A percentile compares a stretch with the other conserved stretches of the same genome.
Evolutionary conservation across 2,113 vertebrate species (phyloP).

Genomic region (Myanophis thanlyinensis): DNA sequence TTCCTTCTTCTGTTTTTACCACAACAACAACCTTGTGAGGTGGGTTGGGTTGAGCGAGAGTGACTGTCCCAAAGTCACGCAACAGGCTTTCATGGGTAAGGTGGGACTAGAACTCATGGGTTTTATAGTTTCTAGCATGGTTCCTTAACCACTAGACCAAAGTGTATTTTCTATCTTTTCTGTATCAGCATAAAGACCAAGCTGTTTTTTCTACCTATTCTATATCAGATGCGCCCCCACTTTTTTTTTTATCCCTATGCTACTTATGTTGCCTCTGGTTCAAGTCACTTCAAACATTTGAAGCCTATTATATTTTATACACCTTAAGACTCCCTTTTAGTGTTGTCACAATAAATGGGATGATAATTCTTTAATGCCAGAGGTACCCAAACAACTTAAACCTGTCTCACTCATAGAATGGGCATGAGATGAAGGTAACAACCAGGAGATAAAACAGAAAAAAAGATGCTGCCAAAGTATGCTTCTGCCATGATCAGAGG

Average conservation of each 20-base stretch:
- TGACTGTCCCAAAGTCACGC: background rate
- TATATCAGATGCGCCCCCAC: background rate
- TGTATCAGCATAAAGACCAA: no score
- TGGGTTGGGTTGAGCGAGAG: background rate
- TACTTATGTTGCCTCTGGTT: background rate
- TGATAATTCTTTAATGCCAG: background rate
- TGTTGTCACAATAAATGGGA: background rate
- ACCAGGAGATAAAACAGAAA: background rate
- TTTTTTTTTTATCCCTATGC: background rate
- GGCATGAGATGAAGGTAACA: background rate
- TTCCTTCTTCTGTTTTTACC: background rate
- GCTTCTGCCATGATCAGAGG: background rate
- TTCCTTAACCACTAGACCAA: background rate
- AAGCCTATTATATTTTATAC: background rate
- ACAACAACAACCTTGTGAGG: background rate
- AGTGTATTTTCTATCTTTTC: background rate
- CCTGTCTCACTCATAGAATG: background rate
- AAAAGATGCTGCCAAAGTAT: background rate
- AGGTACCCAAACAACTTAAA: background rate
- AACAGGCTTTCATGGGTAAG: background rate
- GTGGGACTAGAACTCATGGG: background rate
- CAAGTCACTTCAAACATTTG: background rate
- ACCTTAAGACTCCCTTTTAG: background rate
- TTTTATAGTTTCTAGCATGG: background rate
- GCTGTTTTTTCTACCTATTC: background rate